phyloP scores from a whole-genome alignment of 2,888 invertebrate species.

The Aricia artaxerxes region DNA sequence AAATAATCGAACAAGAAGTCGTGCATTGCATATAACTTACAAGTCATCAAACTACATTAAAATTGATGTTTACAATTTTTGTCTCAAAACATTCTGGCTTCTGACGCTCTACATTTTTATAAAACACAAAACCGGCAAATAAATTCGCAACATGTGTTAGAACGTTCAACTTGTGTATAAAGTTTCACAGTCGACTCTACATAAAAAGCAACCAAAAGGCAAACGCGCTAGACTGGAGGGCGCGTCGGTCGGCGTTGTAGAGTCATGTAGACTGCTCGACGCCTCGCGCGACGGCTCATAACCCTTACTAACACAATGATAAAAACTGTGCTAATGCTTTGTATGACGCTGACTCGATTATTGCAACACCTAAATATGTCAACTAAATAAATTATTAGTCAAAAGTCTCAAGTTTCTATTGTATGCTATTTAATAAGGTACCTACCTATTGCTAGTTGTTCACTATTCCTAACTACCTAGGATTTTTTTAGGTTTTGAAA shows the following conservation, averaged over 20 bases:
- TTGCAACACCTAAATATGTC: conserved; percentile 2
- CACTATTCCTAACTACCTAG: not conserved
- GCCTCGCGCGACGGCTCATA: conserved; percentile 35
- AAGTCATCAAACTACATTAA: not conserved
- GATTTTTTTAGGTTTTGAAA: not conserved
- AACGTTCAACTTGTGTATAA: not conserved
- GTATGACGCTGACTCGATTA: not conserved
- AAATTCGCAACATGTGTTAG: not conserved
- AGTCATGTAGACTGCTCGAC: conserved; percentile 45
- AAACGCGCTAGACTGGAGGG: conserved; percentile 44
- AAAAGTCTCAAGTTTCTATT: not conserved
- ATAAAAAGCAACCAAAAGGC: conserved; percentile 32
- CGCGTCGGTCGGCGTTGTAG: conserved; percentile 32
- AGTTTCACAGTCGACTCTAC: conserved; percentile 1
- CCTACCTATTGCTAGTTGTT: not conserved
- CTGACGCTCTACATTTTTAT: not conserved
- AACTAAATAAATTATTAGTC: not conserved
- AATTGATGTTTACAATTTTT: not conserved
- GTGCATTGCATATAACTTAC: not conserved
- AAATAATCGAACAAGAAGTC: not conserved
- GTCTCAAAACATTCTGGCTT: not conserved
- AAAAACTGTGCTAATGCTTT: conserved; percentile 19
- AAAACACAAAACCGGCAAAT: not conserved
- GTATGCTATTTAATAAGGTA: not conserved
- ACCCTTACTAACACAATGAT: conserved; percentile 21